Evolutionary conservation across 1,140 invertebrate species (phyloP), one percentile per base, ranked within the genome.

Genomic region (Drosophila takahashii): DNA sequence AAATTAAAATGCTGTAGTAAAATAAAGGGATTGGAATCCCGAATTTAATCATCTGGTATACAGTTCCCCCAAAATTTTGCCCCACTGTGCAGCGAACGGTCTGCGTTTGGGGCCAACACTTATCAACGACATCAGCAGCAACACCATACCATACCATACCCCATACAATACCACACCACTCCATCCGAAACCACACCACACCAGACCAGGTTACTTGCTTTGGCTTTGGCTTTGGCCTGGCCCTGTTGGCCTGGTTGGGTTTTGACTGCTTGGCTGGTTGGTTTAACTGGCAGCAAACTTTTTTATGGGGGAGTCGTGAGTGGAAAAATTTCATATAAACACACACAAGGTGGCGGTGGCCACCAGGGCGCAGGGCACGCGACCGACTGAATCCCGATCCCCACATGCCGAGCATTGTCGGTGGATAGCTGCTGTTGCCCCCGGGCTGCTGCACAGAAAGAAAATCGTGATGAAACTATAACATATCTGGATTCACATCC

Each of bases 251-350:
- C 67, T 48, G 70, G 69, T 58, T 60, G 42, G 71, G 70, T 36
- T 70, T 60, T 53, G 60, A 70, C 65, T 62, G 62, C 51, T 66
- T 71, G 59, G 52, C 54, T 72, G 79, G 52, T 70, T 69, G 83
- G 71, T 70, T 71, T 81, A 75, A 80, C 78, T 81, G 79, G 73
- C 73, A 81, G 70, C 67, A 79, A 73, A 64, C 53, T 76, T 75
- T 80, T 77, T 81, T 83, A 76, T 69, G 84, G 61, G 58, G 74
- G 77, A 89, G 79, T 89, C 79, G 79, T 79, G 83, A 87, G 83
- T 87, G 83, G 84, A 87, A 87, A 87, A 87, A 89, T 89, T 87
- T 89, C 84, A 83, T 76, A 79, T 69, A 81, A 89, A 87, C 83
- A 75, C 51, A 75, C 71, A 85, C 59, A 81, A 81, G 81, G 81